Percentiles rank a stretch among this genome's conserved stretches.
These are phyloP conservation scores for Serranus cabrilla DNA, from an alignment of 2,797 vertebrate species.

Conservation along the genomic window DNA sequence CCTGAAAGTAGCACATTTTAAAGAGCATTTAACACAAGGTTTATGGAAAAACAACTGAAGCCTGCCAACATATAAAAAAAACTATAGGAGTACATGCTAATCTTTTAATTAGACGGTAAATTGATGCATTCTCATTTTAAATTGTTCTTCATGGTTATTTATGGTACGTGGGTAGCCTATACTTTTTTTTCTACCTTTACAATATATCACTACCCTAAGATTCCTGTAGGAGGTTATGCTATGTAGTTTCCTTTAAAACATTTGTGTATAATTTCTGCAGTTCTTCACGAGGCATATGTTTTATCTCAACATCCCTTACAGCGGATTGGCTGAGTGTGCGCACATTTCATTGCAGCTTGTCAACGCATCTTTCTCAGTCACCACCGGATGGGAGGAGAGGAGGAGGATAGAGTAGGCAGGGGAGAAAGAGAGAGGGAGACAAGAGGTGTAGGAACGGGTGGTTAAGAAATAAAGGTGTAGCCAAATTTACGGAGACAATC, in stretches of 20 bases:
- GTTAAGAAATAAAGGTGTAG: conserved; percentile 66
- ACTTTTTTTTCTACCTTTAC: not conserved
- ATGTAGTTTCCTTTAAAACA: conserved; percentile 12
- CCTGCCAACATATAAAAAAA: too few relatives aligned
- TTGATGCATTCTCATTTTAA: too few relatives aligned
- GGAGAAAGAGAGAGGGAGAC: conserved; percentile 54
- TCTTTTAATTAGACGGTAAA: too few relatives aligned
- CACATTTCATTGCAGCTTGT: conserved; percentile 79
- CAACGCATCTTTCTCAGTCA: conserved; percentile 74
- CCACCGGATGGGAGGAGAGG: conserved; percentile 74
- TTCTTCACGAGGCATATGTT: conserved; percentile 35
- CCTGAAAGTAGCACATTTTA: too few relatives aligned
- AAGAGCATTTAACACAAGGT: too few relatives aligned
- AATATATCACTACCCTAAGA: not conserved
- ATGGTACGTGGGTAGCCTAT: too few relatives aligned
- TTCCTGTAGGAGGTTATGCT: not conserved
- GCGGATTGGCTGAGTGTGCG: conserved; percentile 74
- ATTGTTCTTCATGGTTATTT: too few relatives aligned
- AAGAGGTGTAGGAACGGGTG: conserved; percentile 58
- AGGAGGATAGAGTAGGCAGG: conserved; percentile 67
- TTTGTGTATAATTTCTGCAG: conserved; percentile 12
- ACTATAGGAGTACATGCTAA: too few relatives aligned
- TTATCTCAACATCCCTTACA: conserved; percentile 50
- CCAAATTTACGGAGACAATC: conserved; percentile 41
- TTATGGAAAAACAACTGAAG: too few relatives aligned